Evolutionary conservation across 2,113 vertebrate species (phyloP).

Genomic region (Brevimyrus niger): DNA sequence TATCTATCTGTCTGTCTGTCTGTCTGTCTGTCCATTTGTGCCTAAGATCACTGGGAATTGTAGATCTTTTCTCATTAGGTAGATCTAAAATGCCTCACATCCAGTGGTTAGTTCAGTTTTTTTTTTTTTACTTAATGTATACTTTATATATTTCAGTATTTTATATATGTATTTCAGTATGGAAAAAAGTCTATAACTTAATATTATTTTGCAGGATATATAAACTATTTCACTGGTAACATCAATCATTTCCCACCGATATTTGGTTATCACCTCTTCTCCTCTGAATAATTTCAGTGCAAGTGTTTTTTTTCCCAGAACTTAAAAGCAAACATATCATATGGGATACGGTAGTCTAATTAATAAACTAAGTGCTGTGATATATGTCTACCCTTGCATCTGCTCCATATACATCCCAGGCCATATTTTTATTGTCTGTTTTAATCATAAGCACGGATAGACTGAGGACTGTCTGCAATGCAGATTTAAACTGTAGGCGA

Average conservation of each 20-base stretch:
- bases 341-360: background rate
- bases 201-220: background rate
- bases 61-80: background rate
- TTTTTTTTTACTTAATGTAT: background rate
- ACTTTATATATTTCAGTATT: background rate
- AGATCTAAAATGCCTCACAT: background rate
- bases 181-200: background rate
- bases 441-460: background rate
- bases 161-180: background rate
- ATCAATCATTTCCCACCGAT: background rate
- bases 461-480: background rate
- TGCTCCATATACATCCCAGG: background rate
- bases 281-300: background rate
- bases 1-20: background rate
- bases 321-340: background rate
- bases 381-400: background rate
- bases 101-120: background rate
- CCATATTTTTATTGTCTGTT: background rate
- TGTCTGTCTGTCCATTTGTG: background rate
- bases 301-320: background rate
- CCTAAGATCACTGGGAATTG: background rate
- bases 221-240: background rate
- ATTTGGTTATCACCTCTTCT: background rate
- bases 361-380: background rate
- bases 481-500: background rate